Conservation (phyloP, 2,797 vertebrate genomes). For the Petrocephalus sullivani region DNA sequence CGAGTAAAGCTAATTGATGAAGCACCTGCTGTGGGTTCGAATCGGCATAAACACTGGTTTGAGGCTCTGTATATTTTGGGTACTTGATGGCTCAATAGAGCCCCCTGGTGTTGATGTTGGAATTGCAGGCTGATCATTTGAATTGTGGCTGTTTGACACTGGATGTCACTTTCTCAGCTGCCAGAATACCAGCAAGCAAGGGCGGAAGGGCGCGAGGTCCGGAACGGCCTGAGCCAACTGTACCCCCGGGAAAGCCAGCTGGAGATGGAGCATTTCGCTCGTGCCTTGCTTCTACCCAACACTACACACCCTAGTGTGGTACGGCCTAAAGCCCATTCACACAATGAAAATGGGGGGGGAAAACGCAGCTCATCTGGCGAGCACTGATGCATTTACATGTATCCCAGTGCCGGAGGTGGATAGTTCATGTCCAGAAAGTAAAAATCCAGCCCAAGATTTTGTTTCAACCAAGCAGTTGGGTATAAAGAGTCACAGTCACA, state of each 20-base stretch:
- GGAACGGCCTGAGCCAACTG: slow-evolving; percentile 58
- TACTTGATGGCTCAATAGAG: not conserved
- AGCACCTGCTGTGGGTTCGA: not conserved
- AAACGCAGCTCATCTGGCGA: not conserved
- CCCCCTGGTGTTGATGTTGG: slow-evolving; percentile 14
- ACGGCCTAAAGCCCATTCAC: slow-evolving; percentile 30
- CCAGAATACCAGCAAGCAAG: slow-evolving; percentile 59
- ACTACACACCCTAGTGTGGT: slow-evolving; percentile 76
- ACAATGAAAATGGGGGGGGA: not conserved
- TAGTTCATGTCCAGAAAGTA: too few species aligned
- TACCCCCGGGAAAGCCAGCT: slow-evolving; percentile 55
- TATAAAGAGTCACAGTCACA: too few species aligned
- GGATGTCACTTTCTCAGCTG: slow-evolving; percentile 49
- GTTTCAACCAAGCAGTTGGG: too few species aligned
- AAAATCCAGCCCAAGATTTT: too few species aligned
- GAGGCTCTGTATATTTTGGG: not conserved
- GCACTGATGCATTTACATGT: not conserved
- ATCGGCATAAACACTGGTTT: not conserved
- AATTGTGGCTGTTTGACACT: not conserved
- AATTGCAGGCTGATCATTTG: not conserved
- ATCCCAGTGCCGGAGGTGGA: not conserved
- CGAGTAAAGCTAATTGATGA: not conserved
- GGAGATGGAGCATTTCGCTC: slow-evolving; percentile 67
- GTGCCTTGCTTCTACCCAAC: slow-evolving; percentile 77
- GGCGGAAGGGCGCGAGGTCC: slow-evolving; percentile 62